Percentiles rank a stretch among this genome's conserved stretches.
These are phyloP conservation scores for Nannoperca australis DNA, from an alignment of 2,797 vertebrate genomes.

Conservation along the genomic window DNA sequence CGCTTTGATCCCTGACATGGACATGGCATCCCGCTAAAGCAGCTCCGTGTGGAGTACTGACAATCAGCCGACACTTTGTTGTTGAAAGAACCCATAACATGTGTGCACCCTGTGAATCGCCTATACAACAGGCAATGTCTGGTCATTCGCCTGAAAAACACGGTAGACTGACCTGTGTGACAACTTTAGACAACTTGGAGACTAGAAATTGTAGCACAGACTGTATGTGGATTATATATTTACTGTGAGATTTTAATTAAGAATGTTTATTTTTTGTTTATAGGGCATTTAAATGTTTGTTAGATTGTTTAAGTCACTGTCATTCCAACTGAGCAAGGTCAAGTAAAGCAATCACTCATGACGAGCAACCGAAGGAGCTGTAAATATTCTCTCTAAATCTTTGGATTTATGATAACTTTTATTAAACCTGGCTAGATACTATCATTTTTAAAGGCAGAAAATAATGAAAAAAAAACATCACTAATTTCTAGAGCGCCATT, in stretches of 20 bases:
- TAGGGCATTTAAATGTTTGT: not conserved
- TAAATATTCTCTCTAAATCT: not conserved
- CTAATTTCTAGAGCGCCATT: not conserved
- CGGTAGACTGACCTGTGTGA: conserved; percentile 33
- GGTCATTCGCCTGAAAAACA: conserved; percentile 48
- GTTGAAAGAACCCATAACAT: conserved; percentile 58
- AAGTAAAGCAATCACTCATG: conserved; percentile 19
- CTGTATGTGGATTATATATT: not conserved
- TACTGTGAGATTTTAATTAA: not conserved
- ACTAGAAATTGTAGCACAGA: conserved; percentile 7
- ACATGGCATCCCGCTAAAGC: conserved; percentile 67
- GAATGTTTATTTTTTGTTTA: not conserved
- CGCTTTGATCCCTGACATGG: conserved; percentile 79
- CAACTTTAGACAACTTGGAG: conserved; percentile 1
- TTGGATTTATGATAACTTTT: conserved; percentile 1
- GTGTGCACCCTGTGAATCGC: conserved; percentile 44
- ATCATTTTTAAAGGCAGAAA: not conserved
- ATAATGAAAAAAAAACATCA: not conserved
- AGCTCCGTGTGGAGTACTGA: conserved; percentile 63
- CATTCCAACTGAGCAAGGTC: conserved; percentile 10
- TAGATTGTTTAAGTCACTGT: conserved; percentile 1
- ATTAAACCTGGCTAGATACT: conserved; percentile 2
- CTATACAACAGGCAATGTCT: conserved; percentile 41
- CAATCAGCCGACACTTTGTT: conserved; percentile 69
- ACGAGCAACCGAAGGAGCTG: not conserved